Evolutionary conservation across 2,113 vertebrate genomes (phyloP).

Genomic region (Pithys albifrons): DNA sequence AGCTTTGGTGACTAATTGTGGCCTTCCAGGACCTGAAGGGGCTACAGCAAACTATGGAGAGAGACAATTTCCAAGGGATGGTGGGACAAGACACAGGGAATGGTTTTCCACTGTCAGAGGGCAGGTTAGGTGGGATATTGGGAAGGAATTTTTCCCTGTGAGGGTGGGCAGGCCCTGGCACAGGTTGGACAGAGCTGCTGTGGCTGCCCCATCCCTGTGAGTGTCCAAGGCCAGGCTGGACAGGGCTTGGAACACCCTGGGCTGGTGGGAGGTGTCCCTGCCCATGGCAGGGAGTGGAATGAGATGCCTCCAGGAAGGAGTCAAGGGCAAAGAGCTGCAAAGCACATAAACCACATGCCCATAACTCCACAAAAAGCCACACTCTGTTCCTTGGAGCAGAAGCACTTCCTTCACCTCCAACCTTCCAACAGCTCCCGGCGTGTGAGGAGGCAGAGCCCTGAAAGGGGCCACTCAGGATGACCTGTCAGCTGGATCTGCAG

Average conservation of each 20-base stretch:
- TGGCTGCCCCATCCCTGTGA: too few relatives aligned
- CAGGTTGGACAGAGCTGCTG: neutral
- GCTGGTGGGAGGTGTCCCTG: neutral
- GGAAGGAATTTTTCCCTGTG: neutral
- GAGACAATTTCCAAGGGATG: neutral
- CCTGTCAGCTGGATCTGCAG: neutral
- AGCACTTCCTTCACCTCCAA: neutral
- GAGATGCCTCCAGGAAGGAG: neutral
- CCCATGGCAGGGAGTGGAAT: neutral
- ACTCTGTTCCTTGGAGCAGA: neutral
- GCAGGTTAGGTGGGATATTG: neutral
- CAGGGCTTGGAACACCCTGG: neutral
- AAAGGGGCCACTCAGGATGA: conserved; percentile 40
- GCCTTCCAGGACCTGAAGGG: neutral
- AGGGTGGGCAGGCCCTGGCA: neutral
- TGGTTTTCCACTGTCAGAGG: neutral
- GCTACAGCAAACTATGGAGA: neutral
- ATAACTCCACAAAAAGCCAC: neutral
- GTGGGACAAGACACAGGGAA: neutral
- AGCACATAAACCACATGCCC: neutral
- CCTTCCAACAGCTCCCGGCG: neutral
- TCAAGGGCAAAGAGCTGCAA: neutral
- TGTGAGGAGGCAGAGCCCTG: conserved; percentile 1
- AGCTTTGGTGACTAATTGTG: neutral
- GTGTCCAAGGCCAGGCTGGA: neutral